These are phyloP conservation scores for Rousettus madagascariensis DNA, from an alignment of 2,797 vertebrate genomes.

Conservation along the genomic window DNA sequence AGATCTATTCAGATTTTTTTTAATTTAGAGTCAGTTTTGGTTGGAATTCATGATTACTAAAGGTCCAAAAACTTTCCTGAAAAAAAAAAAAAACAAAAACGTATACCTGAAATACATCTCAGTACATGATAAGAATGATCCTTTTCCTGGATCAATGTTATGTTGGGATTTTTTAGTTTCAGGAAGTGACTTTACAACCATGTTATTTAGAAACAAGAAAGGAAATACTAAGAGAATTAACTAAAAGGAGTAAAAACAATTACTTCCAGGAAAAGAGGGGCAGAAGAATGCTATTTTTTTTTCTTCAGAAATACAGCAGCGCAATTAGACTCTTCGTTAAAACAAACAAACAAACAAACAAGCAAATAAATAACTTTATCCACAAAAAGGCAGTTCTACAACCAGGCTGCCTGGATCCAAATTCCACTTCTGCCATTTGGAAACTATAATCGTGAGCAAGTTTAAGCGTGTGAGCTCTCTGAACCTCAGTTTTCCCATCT, in stretches of 20 bases:
- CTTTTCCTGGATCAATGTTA: neutral
- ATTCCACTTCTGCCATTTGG: neutral
- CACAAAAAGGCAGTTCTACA: neutral
- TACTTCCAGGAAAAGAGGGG: neutral
- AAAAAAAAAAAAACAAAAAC: neutral
- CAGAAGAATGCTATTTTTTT: neutral
- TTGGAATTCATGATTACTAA: neutral
- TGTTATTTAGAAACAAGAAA: conserved; percentile 9
- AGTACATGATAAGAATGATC: neutral
- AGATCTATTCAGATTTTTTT: neutral
- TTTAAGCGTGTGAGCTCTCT: neutral
- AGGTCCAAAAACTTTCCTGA: neutral
- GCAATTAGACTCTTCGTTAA: neutral
- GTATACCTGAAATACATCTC: neutral
- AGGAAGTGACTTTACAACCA: neutral
- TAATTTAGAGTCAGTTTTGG: neutral
- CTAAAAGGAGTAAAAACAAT: neutral
- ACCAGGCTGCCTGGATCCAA: neutral
- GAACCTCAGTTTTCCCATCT: neutral
- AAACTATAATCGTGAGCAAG: neutral
- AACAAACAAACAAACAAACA: neutral
- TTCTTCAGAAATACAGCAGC: neutral
- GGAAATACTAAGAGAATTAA: neutral
- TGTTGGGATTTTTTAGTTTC: neutral
- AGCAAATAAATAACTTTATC: too few species aligned